Base-by-base conservation (phyloP, 2,797 vertebrate genomes). In the Smutsia gigantea region DNA sequence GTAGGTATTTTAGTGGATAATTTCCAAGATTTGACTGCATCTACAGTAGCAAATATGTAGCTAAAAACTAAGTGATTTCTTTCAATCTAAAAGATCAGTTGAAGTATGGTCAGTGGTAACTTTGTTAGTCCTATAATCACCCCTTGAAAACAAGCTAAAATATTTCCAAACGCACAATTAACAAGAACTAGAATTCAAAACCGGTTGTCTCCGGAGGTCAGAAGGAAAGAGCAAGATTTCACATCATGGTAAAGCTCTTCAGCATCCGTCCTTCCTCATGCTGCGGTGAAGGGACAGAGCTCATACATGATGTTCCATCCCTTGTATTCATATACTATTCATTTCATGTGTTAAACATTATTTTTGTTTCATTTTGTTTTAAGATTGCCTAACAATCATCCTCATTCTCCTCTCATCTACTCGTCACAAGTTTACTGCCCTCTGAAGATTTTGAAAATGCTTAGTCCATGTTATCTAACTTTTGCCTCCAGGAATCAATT, bases 321-420 rank as follows among this genome's bases (percentile, higher is more conserved):
- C 21, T 74, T 53, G 11, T 12, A 49, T 23, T 90, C 17, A 31
- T 34, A 31, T 5, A 17, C 23, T 66, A 14, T 34, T 63, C 31
- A 89, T 79, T 71, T 49, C 39, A 63, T 13, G 34, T 15, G 59
- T 23, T 29, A 61, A 71, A 53, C 15, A 55, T 57, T 79, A 63
- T 71, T 21, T 31, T 39, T 49, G n/a, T 57, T 64, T 81, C 15
- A 37, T 81, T 83, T 95, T 93, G 17, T 55, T 94, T 87, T 17
- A 95, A 59, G 59, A n/a, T 66, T 3, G 8, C n/a, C 12, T 72
- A 51, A 29, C 5, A 25, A 10, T 61, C 12, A 10, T 42, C 5
- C 7, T 34, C 42, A 81, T 18, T 0, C 9, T 18, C 6, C 39
- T 2, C 19, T 46, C 11, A 51, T 39, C 21, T 53, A 42, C 9